Percentiles rank a stretch among this genome's conserved stretches.
phyloP scores from a whole-genome alignment of 2,113 vertebrate species.

The Mirounga angustirostris region DNA sequence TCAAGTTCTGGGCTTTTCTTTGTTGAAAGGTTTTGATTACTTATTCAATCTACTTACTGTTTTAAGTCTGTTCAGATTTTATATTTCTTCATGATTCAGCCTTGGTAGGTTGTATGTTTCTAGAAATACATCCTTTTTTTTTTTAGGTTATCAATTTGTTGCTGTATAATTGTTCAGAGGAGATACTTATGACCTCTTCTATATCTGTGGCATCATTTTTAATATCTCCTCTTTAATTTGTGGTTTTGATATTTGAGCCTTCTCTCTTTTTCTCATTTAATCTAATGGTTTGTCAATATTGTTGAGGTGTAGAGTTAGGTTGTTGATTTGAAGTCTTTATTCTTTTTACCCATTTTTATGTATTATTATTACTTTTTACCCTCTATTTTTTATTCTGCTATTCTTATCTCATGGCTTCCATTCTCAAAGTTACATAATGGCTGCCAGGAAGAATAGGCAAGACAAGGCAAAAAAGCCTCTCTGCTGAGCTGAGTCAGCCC shows the following conservation, averaged over 20 bases:
- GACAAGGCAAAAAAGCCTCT: neutral
- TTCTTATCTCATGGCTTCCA: neutral
- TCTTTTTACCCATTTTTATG: neutral
- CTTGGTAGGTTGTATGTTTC: neutral
- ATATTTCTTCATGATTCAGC: neutral
- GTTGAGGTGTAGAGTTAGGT: neutral
- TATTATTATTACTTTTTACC: neutral
- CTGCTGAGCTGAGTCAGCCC: neutral
- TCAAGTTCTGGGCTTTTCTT: neutral
- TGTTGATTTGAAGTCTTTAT: neutral
- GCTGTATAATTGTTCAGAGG: neutral
- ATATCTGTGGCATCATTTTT: neutral
- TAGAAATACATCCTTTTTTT: neutral
- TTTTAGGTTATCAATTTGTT: neutral
- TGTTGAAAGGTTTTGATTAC: neutral
- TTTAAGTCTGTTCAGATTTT: neutral
- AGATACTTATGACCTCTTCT: neutral
- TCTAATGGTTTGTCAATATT: neutral
- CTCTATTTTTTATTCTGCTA: neutral
- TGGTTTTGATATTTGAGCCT: neutral
- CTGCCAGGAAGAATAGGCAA: neutral
- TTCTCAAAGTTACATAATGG: neutral
- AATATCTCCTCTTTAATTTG: neutral
- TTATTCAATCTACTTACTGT: neutral
- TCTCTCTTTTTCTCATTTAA: neutral